phyloP scores from a whole-genome alignment of 2,797 vertebrate genomes.

The Macrochelys suwanniensis region DNA sequence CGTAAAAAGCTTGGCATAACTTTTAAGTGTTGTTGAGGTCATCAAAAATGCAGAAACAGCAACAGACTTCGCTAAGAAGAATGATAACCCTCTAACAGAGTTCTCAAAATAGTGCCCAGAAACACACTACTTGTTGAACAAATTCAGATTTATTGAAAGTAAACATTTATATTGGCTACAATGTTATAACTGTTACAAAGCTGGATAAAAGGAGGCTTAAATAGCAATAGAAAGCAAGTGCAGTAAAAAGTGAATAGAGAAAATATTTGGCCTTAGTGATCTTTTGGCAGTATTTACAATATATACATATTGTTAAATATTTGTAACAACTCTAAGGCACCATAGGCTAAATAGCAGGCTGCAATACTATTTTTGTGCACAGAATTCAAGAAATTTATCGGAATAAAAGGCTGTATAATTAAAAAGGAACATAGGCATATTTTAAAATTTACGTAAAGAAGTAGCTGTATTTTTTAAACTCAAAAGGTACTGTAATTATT shows the following conservation, averaged over 20 bases:
- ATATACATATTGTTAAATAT: slow-evolving; percentile 87
- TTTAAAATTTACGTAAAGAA: slow-evolving; percentile 77
- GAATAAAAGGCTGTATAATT: slow-evolving; percentile 67
- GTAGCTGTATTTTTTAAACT: slow-evolving; percentile 66
- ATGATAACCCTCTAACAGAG: slow-evolving; percentile 34
- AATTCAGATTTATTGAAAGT: slow-evolving; percentile 91
- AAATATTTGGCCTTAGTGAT: slow-evolving; percentile 91
- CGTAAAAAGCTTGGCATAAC: slow-evolving; percentile 10
- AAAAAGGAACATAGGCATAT: slow-evolving; percentile 76
- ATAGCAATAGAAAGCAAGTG: slow-evolving; percentile 89
- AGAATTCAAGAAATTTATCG: slow-evolving; percentile 77
- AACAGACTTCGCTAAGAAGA: slow-evolving; percentile 54
- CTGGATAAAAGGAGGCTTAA: slow-evolving; percentile 85
- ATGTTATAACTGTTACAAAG: slow-evolving; percentile 88
- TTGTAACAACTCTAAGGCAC: slow-evolving; percentile 90
- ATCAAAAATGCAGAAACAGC: slow-evolving; percentile 51
- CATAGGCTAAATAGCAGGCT: slow-evolving; percentile 88
- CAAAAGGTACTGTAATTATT: slow-evolving; percentile 70
- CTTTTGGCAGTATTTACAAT: slow-evolving; percentile 89
- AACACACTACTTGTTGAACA: slow-evolving; percentile 83
- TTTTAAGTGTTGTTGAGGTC: slow-evolving; percentile 50
- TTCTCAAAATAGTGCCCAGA: slow-evolving; percentile 78
- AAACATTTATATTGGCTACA: slow-evolving; percentile 91
- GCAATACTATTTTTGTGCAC: slow-evolving; percentile 83
- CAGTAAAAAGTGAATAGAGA: slow-evolving; percentile 90